A percentile compares a stretch with the other conserved stretches of the same genome.
Conservation (phyloP, 2,113 vertebrate genomes). For the Sapajus apella region DNA sequence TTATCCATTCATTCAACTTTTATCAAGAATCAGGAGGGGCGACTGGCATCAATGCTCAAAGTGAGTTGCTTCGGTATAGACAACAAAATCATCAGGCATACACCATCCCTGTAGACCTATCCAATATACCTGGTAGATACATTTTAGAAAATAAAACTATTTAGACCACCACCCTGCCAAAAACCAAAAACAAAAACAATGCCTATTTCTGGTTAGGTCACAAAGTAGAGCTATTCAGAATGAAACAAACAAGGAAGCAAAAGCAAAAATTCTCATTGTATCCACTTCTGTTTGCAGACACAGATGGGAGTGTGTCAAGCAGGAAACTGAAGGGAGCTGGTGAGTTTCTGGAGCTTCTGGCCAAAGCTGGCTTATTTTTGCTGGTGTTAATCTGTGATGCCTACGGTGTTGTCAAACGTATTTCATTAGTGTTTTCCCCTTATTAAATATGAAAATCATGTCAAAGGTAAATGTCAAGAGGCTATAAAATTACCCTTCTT, state of each 20-base stretch:
- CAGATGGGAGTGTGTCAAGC: background rate
- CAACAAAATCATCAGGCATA: background rate
- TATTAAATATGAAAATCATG: constrained; percentile 88
- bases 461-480: constrained; percentile 90
- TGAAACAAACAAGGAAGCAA: background rate
- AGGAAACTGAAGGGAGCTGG: background rate
- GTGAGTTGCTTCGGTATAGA: background rate
- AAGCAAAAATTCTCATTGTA: fast-evolving
- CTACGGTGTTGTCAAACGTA: constrained; percentile 68
- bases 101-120: background rate
- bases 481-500: constrained; percentile 86
- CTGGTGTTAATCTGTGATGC: constrained; percentile 30
- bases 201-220: background rate
- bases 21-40: background rate
- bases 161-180: background rate
- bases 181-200: background rate
- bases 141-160: background rate
- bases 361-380: background rate
- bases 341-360: background rate
- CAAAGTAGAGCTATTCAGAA: background rate
- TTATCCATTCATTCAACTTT: background rate
- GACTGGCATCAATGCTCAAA: background rate
- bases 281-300: background rate
- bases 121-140: background rate
- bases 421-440: constrained; percentile 82